Base-by-base conservation (phyloP, 2,113 vertebrate genomes). In the Grallaria varia region DNA sequence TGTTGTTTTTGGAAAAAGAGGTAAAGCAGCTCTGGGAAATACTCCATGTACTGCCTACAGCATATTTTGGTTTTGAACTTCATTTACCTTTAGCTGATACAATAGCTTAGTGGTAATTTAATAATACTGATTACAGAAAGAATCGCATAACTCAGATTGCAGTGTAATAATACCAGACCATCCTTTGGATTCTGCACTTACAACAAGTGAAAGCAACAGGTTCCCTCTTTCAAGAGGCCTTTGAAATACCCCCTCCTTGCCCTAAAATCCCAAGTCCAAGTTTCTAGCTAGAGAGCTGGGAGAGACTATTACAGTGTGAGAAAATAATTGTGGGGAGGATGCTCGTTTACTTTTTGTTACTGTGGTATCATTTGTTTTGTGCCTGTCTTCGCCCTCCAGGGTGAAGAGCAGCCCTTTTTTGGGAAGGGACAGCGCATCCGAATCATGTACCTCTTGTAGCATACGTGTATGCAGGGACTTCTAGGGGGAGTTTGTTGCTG, bases 1-100 rank as follows among this genome's bases (percentile, higher is more conserved):
- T 81, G 84, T 78, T 79, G 69, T 1, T 88, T 88, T 92, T 96
- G 90, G 68, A 82, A 72, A 74, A 79, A 77, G 60, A 72, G 52
- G 25, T 8, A 47, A 24, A 94, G 37, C 31, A 91, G 75, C 72
- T 71, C 15, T 78, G 68, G 35, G 50, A 88, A 87, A 73, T 67
- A 39, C 25, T 74, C 40, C 25, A 25, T 9, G 2, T 82, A 37
- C 4, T 80, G 39, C 45, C 67, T 63, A 4, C n/a, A 62, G 56
- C 68, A 5, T 89, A 62, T 94, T 96, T 95, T 91, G 55, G 49
- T 25, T 95, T 78, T 80, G 53, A 91, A 68, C 89, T 91, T 95
- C 49, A 72, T 94, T 81, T 93, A 72, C 58, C 66, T 92, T 89
- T 82, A 93, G 44, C 44, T 71, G n/a, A 89, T 95, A 96, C 73